Percentiles rank a stretch among this genome's conserved stretches.
These are phyloP conservation scores for Ochotona princeps DNA, from an alignment of 2,113 vertebrate species.

Conservation along the genomic window DNA sequence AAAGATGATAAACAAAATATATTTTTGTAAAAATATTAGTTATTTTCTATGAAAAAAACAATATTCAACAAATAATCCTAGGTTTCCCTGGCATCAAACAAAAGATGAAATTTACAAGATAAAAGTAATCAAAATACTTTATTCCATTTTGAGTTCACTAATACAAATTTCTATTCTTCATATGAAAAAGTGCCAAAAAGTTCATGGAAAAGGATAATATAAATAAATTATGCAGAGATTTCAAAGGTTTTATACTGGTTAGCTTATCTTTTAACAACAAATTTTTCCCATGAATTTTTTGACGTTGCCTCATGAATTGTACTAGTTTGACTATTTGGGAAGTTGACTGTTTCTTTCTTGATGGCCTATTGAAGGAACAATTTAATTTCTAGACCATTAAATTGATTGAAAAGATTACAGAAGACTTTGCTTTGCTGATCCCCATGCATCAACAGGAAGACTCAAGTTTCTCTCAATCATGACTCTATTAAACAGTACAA, in stretches of 20 bases:
- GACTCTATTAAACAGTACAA: slow-evolving; percentile 4
- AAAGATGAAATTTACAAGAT: slow-evolving; percentile 11
- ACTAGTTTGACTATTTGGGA: background rate
- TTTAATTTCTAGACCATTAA: slow-evolving; percentile 40
- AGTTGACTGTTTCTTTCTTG: background rate
- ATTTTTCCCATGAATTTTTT: too few relatives aligned
- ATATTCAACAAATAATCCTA: background rate
- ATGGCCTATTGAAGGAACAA: background rate
- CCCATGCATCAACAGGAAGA: slow-evolving; percentile 16
- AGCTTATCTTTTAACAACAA: too few relatives aligned
- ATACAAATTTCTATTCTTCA: slow-evolving; percentile 37
- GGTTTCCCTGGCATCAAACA: background rate
- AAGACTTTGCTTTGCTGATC: background rate
- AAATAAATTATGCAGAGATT: too few relatives aligned
- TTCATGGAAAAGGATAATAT: too few relatives aligned
- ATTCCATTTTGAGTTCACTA: slow-evolving; percentile 39
- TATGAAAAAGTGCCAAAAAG: background rate
- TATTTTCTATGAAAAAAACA: slow-evolving; percentile 44
- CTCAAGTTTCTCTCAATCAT: slow-evolving; percentile 4
- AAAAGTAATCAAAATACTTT: slow-evolving; percentile 58
- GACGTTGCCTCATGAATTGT: too few relatives aligned
- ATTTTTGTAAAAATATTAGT: slow-evolving; percentile 39
- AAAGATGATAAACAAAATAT: background rate
- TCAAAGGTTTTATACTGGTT: too few relatives aligned
- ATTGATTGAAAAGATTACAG: background rate